Evolutionary conservation across 2,888 invertebrate genomes (phyloP), one percentile per base, ranked within the genome.

Genomic region (Mythimna albipuncta): DNA sequence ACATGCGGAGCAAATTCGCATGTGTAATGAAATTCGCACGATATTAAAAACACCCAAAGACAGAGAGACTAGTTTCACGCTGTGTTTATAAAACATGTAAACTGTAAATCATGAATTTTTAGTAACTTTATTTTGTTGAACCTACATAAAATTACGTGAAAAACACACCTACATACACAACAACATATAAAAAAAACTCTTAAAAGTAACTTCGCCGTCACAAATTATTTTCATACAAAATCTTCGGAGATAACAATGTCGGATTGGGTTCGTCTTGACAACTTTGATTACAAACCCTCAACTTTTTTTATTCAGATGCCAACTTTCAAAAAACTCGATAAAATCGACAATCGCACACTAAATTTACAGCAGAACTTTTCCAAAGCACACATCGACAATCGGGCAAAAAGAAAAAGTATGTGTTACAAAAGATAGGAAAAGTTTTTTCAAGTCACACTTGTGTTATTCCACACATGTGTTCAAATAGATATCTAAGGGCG

Each of bases 281-380:
- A 79, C 21, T 77, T 67, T 71, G 61, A 79, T 64, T 77, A n/a
- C 54, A 47, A 47, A 71, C 63, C 61, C 64, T 26, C 2, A 44
- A 57, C 6, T 64, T 47, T 47, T 38, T 50, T 52, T 35, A 72
- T 82, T 81, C 82, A 54, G 26, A 67, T 69, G 64, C 13, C 38
- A 81, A 82, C 66, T 79, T 78, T 52, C 19, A 11, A 52, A 32
- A 70, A 77, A 79, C 72, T 82, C 72, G 54, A 79, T 79, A 61
- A 68, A 64, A 76, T 58, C 57, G 41, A 78, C 68, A 72, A 74
- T 78, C 62, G 67, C 19, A 7, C 69, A 50, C 68, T 54, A 59
- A 65, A 70, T 84, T 84, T 81, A 61, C 69, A 73, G 61, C 52
- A 16, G 68, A 72, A 72, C 16, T 79, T 81, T 64, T 6, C 5